Conservation (phyloP, 2,797 vertebrate genomes). For the Sciaenops ocellatus region DNA sequence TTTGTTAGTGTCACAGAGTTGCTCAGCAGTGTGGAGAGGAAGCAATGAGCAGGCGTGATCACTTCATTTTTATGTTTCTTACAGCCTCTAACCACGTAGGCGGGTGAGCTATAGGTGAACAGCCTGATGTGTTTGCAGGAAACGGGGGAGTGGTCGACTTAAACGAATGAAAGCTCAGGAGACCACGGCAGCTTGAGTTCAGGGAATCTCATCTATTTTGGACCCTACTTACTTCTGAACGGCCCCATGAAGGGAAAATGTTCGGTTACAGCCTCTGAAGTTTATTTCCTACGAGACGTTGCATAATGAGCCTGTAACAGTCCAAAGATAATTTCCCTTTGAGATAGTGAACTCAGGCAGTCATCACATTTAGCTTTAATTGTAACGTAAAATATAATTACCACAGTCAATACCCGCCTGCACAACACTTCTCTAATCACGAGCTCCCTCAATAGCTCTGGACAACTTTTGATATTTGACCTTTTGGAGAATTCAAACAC, state of each 20-base stretch:
- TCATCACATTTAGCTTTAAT: slow-evolving; percentile 17
- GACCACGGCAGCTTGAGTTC: slow-evolving; percentile 36
- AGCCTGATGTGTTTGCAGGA: slow-evolving; percentile 25
- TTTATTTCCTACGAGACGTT: slow-evolving; percentile 7
- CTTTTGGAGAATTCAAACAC: slow-evolving; percentile 59
- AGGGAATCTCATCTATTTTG: slow-evolving; percentile 48
- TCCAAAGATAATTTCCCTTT: slow-evolving; percentile 1
- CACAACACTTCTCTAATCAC: slow-evolving; percentile 12
- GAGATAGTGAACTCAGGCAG: neutral
- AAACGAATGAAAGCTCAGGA: slow-evolving; percentile 45
- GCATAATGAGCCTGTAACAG: neutral
- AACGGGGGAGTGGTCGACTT: neutral
- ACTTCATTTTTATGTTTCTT: slow-evolving; percentile 57
- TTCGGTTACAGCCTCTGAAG: slow-evolving; percentile 13
- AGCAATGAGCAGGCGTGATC: slow-evolving; percentile 48
- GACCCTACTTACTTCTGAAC: slow-evolving; percentile 18
- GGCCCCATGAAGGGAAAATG: slow-evolving; percentile 9
- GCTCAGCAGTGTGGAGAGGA: slow-evolving; percentile 24
- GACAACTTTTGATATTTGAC: slow-evolving; percentile 62
- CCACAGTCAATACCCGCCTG: slow-evolving; percentile 6
- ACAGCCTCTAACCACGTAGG: slow-evolving; percentile 61
- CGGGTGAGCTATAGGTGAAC: slow-evolving; percentile 44
- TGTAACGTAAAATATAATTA: slow-evolving; percentile 19
- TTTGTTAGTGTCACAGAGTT: slow-evolving; percentile 35
- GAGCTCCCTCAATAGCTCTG: slow-evolving; percentile 22